Conservation (phyloP, 1,140 invertebrate species). For the Apis mellifera region Amel_HAv3.1 CM009932.2:9722001-9722500, state of each 20-base stretch:
- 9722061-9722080: conserved; percentile 62
- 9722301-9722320: conserved; percentile 79
- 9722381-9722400: conserved; percentile 15
- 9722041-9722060: conserved; percentile 73
- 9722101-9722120: background rate
- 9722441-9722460: conserved; percentile 56
- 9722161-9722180: conserved; percentile 24
- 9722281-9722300: conserved; percentile 78
- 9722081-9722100: conserved; percentile 37
- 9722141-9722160: background rate
- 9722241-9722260: conserved; percentile 47
- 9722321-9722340: conserved; percentile 76
- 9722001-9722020: conserved; percentile 39
- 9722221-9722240: conserved; percentile 23
- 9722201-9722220: conserved; percentile 60
- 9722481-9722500: conserved; percentile 42
- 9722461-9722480: conserved; percentile 56
- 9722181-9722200: conserved; percentile 49
- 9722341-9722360: conserved; percentile 65
- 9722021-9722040: conserved; percentile 66
- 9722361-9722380: conserved; percentile 37
- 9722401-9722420: background rate
- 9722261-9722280: conserved; percentile 62
- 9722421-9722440: conserved; percentile 65
- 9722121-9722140: background rate